Evolutionary conservation across 2,888 invertebrate species (phyloP), one percentile per base, ranked within the genome.

Genomic region (Apodemia duryi): DNA sequence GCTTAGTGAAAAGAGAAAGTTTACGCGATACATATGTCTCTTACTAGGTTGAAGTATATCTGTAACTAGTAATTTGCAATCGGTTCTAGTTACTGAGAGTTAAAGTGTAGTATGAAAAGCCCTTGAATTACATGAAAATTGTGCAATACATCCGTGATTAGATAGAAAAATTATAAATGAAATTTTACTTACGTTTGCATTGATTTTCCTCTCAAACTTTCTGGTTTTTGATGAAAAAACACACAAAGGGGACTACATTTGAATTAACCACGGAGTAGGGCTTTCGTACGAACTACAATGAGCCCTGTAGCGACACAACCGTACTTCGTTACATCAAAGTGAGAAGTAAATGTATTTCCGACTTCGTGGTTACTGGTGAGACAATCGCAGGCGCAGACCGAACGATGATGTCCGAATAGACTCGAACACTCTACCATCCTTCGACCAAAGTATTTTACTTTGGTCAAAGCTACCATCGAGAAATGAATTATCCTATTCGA

Each of bases 201-300:
- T 77, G 85, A 88, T 88, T 89, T 88, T 87, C 81, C 85, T 86
- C 85, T 85, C 83, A 84, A 82, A 83, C 72, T 83, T 82, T 79
- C 70, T 81, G 78, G 82, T 81, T 80, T 85, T 84, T 83, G 76
- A 79, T 74, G 77, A 85, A 71, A 73, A 32, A 74, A 73, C 80
- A 75, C 80, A 84, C 87, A 75, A 85, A 87, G 76, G 81, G 82
- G 92, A 91, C 92, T 92, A 92, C 92, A 92, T 92, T 91, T 89
- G 92, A 92, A 89, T 21, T 80, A 80, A 84, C 80, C 86, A 91
- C 88, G 83, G 69, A 77, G 79, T 76, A 84, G 91, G 89, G 88
- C 88, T 90, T 91, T 89, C 86, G 81, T 79, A 77, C 82, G 88
- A 89, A 88, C 89, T 91, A 89, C 87, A 91, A 91, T 89, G 87